These are phyloP conservation scores for Brachyalestes nurse DNA, from an alignment of 2,797 vertebrate genomes.

Conservation along the genomic window DNA sequence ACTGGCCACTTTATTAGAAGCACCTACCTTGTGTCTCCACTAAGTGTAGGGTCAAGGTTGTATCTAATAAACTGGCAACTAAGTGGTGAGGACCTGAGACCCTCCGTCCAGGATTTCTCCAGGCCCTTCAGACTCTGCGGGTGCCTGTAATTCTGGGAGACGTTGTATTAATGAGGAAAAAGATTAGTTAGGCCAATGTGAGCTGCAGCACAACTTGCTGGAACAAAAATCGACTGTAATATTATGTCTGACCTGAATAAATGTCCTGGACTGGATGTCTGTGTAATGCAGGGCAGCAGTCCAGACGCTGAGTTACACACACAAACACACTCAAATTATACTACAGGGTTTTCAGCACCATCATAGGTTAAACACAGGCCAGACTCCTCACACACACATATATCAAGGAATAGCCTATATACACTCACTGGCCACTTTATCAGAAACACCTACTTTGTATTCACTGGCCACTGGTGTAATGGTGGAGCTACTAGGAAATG, in stretches of 20 bases:
- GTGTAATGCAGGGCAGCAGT: background rate
- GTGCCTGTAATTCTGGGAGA: no score
- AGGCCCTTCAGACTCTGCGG: no score
- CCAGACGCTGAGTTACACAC: background rate
- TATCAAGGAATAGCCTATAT: background rate
- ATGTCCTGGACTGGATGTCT: background rate
- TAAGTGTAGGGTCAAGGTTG: no score
- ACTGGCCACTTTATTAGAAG: no score
- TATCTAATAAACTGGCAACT: background rate
- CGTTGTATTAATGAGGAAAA: no score
- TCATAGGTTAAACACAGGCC: constrained; percentile 2
- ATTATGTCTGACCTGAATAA: background rate
- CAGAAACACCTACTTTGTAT: background rate
- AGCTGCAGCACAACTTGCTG: background rate
- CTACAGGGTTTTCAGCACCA: constrained; percentile 4
- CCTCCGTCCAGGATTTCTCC: no score
- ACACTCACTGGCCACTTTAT: background rate
- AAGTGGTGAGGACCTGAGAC: no score
- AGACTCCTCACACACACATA: background rate
- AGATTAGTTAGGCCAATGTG: background rate
- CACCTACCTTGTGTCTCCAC: no score
- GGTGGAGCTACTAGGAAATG: background rate
- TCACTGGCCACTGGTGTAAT: background rate
- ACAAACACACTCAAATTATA: background rate
- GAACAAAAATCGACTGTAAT: background rate